Percentiles rank a stretch among this genome's conserved stretches.
These are phyloP conservation scores for Contarinia nasturtii DNA, from an alignment of 1,140 invertebrate genomes.

Conservation along the genomic window DNA sequence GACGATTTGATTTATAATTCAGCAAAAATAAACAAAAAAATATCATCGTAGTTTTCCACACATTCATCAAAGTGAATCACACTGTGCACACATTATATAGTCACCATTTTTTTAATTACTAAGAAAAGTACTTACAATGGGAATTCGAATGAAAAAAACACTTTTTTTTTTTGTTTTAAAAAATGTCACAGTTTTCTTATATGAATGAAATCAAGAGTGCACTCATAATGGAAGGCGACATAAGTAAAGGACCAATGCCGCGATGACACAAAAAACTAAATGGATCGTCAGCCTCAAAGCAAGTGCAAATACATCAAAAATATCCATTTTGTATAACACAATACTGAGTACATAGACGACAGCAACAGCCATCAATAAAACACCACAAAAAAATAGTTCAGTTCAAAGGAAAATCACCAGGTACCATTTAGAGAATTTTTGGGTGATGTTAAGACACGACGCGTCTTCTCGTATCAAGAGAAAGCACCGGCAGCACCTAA, in stretches of 20 bases:
- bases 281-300: constrained; percentile 22
- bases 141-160: no score
- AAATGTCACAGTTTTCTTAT: constrained; percentile 60
- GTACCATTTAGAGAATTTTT: constrained; percentile 27
- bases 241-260: constrained; percentile 55
- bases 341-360: constrained; percentile 19
- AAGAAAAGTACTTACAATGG: no score
- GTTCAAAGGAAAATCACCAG: constrained; percentile 39
- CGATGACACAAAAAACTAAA: constrained; percentile 54
- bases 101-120: no score
- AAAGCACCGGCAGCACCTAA: constrained; percentile 76
- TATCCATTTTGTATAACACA: constrained; percentile 33
- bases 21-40: no score
- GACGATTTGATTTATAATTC: no score
- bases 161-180: not conserved
- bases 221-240: constrained; percentile 51
- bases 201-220: constrained; percentile 58
- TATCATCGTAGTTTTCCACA: no score
- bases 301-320: constrained; percentile 31
- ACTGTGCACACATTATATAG: no score
- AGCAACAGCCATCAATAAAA: constrained; percentile 24
- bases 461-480: constrained; percentile 42
- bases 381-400: constrained; percentile 16
- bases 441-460: constrained; percentile 35
- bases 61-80: no score